Evolutionary conservation across 2,113 vertebrate species (phyloP).

Genomic region (Lasiurus borealis): DNA sequence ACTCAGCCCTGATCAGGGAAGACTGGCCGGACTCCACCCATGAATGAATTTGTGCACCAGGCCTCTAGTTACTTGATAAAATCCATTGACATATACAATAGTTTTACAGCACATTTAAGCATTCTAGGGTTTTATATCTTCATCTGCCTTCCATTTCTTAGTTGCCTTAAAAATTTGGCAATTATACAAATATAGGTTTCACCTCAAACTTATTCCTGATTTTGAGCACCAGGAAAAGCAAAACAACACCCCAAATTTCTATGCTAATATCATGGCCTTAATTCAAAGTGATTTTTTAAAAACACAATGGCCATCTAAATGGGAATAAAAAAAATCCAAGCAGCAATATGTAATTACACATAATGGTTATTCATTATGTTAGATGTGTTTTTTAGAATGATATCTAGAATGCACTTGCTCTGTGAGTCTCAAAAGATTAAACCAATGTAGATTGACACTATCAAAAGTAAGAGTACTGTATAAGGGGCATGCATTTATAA

Average conservation of each 20-base stretch:
- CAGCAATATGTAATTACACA: constrained; percentile 80
- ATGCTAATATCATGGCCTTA: constrained; percentile 60
- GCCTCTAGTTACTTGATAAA: constrained; percentile 82
- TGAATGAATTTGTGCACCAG: too few relatives aligned
- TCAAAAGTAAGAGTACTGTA: constrained; percentile 76
- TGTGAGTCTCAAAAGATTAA: constrained; percentile 74
- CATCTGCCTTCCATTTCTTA: constrained; percentile 87
- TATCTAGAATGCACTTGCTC: constrained; percentile 79
- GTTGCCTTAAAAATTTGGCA: constrained; percentile 80
- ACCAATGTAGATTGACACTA: constrained; percentile 73
- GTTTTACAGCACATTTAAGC: constrained; percentile 89
- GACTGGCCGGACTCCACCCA: too few relatives aligned
- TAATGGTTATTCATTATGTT: constrained; percentile 56
- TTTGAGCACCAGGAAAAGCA: constrained; percentile 61
- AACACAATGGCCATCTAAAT: constrained; percentile 79
- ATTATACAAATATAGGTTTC: constrained; percentile 75
- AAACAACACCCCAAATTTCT: constrained; percentile 59
- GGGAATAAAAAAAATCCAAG: constrained; percentile 70
- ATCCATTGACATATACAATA: constrained; percentile 90
- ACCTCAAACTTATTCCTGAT: constrained; percentile 61
- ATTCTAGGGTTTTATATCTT: constrained; percentile 90
- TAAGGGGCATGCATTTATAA: constrained; percentile 79
- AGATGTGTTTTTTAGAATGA: constrained; percentile 72
- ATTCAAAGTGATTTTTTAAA: constrained; percentile 79
- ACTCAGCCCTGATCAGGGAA: too few relatives aligned